Percentiles rank a stretch among this genome's conserved stretches.
These are phyloP conservation scores for Neopipo cinnamomea DNA, from an alignment of 2,113 vertebrate genomes.

Conservation along the genomic window DNA sequence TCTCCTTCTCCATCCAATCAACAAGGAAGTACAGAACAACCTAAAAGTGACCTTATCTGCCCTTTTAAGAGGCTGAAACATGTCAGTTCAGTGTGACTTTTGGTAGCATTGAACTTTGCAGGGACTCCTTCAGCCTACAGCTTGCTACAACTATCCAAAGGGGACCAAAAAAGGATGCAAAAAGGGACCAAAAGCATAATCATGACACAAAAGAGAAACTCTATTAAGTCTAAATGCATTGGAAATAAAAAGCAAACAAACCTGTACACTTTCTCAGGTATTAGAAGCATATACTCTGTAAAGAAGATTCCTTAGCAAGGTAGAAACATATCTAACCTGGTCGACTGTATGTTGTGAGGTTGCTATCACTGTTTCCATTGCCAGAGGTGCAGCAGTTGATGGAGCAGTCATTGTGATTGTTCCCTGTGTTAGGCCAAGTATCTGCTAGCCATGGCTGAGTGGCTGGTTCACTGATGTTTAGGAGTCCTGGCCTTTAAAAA, in stretches of 20 bases:
- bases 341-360: slow-evolving; percentile 94
- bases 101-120: not conserved
- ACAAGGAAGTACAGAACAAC: not conserved
- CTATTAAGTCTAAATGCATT: not conserved
- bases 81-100: not conserved
- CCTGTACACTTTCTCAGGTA: not conserved
- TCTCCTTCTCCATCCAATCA: not conserved
- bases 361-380: slow-evolving; percentile 95
- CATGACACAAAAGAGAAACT: not conserved
- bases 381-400: slow-evolving; percentile 96
- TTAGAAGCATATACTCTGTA: not conserved
- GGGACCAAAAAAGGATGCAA: not conserved
- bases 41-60: not conserved
- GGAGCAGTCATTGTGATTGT: slow-evolving; percentile 95
- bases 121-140: not conserved
- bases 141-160: not conserved
- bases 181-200: not conserved
- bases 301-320: slow-evolving; percentile 23
- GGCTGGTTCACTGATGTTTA: slow-evolving; percentile 92
- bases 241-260: not conserved
- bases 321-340: slow-evolving; percentile 83
- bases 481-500: slow-evolving; percentile 87
- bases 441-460: slow-evolving; percentile 96
- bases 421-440: slow-evolving; percentile 97
- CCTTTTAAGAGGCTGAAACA: not conserved